phyloP scores from a whole-genome alignment of 1,140 invertebrate species.

The Myzus persicae region DNA sequence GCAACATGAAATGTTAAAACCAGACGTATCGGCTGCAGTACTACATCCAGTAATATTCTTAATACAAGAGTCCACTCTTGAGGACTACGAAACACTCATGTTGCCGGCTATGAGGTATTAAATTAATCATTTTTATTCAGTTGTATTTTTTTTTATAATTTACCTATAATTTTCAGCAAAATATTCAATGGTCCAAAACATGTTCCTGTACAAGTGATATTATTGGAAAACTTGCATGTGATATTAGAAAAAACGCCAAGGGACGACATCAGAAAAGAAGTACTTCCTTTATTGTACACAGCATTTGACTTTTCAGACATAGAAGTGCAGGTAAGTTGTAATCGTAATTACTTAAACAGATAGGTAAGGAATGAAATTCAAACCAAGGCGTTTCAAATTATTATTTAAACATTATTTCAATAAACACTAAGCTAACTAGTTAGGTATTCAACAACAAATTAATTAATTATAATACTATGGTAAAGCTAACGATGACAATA shows the following conservation, averaged over 20 bases:
- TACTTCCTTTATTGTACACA: constrained; percentile 87
- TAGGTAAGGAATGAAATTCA: too few relatives aligned
- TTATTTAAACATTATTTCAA: neutral
- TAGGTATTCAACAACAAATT: neutral
- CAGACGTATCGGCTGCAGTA: constrained; percentile 87
- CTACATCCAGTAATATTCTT: constrained; percentile 88
- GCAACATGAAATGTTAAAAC: constrained; percentile 81
- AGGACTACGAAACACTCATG: constrained; percentile 86
- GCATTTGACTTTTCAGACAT: constrained; percentile 91
- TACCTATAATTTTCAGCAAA: constrained; percentile 65
- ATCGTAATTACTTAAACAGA: neutral
- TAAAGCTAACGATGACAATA: neutral
- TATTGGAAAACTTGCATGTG: constrained; percentile 91
- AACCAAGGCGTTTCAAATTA: neutral
- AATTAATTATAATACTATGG: neutral
- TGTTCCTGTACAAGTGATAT: constrained; percentile 87
- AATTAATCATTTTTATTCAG: neutral
- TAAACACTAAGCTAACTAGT: neutral
- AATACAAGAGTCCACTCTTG: constrained; percentile 80
- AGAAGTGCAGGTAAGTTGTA: constrained; percentile 82
- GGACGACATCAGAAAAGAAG: constrained; percentile 81
- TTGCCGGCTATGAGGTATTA: constrained; percentile 79
- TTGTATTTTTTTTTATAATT: neutral
- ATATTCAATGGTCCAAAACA: constrained; percentile 86
- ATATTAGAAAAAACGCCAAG: constrained; percentile 86